Conservation (phyloP, 2,888 invertebrate species). For the Archips xylosteana region DNA sequence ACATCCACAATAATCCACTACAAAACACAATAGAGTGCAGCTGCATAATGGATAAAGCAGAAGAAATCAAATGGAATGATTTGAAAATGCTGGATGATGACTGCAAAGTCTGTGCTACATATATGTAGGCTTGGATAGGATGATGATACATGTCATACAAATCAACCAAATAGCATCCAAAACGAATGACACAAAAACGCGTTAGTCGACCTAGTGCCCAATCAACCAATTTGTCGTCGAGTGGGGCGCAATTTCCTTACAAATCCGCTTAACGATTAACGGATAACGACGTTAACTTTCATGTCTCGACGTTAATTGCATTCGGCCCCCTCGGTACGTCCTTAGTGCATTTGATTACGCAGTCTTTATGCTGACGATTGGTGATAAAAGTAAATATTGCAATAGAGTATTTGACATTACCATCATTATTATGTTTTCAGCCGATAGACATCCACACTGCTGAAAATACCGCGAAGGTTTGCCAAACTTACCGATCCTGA, state of each 20-base stretch:
- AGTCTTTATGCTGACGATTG: constrained; percentile 31
- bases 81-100: too few species aligned
- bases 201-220: constrained; percentile 72
- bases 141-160: too few species aligned
- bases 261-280: constrained; percentile 78
- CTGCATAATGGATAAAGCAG: too few species aligned
- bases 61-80: too few species aligned
- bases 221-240: constrained; percentile 71
- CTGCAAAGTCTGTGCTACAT: too few species aligned
- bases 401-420: neutral
- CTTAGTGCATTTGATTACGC: constrained; percentile 59
- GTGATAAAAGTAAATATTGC: constrained; percentile 33
- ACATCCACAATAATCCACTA: too few species aligned
- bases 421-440: too few species aligned
- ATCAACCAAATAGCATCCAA: neutral
- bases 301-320: constrained; percentile 78
- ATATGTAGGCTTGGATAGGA: too few species aligned
- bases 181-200: constrained; percentile 41
- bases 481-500: too few species aligned
- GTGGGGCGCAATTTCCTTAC: constrained; percentile 79
- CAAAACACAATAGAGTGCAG: too few species aligned
- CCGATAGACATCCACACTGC: too few species aligned
- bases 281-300: constrained; percentile 79
- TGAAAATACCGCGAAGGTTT: too few species aligned
- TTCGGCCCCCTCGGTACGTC: constrained; percentile 64